Conservation (phyloP, 2,888 invertebrate genomes). For the Pammene fasciana region DNA sequence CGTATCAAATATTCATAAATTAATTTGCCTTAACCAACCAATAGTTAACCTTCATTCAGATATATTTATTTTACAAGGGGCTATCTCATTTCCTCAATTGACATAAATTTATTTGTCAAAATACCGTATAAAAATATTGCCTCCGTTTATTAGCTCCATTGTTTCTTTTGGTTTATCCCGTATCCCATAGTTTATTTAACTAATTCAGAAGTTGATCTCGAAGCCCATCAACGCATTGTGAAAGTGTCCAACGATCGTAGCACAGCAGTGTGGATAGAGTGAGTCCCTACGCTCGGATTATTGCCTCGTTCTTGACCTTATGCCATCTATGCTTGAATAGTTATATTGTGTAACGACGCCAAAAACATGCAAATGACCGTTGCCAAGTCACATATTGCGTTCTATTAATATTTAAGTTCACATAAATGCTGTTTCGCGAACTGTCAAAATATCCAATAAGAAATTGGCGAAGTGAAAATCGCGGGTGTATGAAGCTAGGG, state of each 20-base stretch:
- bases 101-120: slow-evolving; percentile 79
- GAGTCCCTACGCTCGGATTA: slow-evolving; percentile 56
- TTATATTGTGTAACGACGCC: slow-evolving; percentile 81
- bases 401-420: slow-evolving; percentile 52
- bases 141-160: slow-evolving; percentile 58
- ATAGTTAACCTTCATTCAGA: slow-evolving; percentile 12
- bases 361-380: slow-evolving; percentile 62
- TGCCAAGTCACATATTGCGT: slow-evolving; percentile 69
- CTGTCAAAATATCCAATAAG: slow-evolving; percentile 53
- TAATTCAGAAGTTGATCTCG: slow-evolving; percentile 48
- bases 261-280: slow-evolving; percentile 54
- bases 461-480: slow-evolving; percentile 53
- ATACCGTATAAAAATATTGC: slow-evolving; percentile 75
- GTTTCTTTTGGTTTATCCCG: slow-evolving; percentile 72
- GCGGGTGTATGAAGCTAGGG: slow-evolving; percentile 26
- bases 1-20: slow-evolving; percentile 1
- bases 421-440: slow-evolving; percentile 41
- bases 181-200: slow-evolving; percentile 61
- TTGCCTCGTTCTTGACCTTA: slow-evolving; percentile 75
- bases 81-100: slow-evolving; percentile 55
- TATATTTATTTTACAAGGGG: slow-evolving; percentile 39
- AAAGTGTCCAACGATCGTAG: slow-evolving; percentile 39
- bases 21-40: slow-evolving; percentile 3
- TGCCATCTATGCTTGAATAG: slow-evolving; percentile 64
- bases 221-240: slow-evolving; percentile 40